These are phyloP conservation scores for Caenorhabditis virilis DNA, from an alignment of 2,888 invertebrate genomes.

Conservation along the genomic window DNA sequence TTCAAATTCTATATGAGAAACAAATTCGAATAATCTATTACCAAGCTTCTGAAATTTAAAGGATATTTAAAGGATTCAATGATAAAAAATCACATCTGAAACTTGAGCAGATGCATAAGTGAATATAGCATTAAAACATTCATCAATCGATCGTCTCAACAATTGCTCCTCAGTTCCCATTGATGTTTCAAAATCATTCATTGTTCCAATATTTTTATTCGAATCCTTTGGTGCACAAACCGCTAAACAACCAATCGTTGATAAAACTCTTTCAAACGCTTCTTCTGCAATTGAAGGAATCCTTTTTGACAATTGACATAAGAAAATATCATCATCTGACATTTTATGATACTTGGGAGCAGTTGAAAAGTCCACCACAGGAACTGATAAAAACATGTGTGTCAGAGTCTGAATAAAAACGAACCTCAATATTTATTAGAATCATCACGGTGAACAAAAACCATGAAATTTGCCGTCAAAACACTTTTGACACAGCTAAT, in stretches of 20 bases:
- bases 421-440: too few species aligned
- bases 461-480: too few species aligned
- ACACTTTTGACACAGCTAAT: too few species aligned
- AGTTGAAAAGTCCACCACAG: slow-evolving; percentile 20
- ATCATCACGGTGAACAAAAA: too few species aligned
- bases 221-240: slow-evolving; percentile 36
- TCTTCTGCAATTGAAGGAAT: slow-evolving; percentile 13
- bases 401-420: slow-evolving; percentile 9
- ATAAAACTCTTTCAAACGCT: slow-evolving; percentile 13
- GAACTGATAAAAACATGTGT: slow-evolving; percentile 19
- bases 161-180: slow-evolving; percentile 17
- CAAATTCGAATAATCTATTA: slow-evolving; percentile 23
- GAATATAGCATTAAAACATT: not conserved
- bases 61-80: not conserved
- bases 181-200: slow-evolving; percentile 11
- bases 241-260: slow-evolving; percentile 23
- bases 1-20: slow-evolving; percentile 26
- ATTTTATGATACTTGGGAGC: slow-evolving; percentile 15
- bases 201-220: slow-evolving; percentile 13
- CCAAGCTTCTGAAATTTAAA: slow-evolving; percentile 17
- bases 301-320: slow-evolving; percentile 19
- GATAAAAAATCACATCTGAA: too few species aligned
- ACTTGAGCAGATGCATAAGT: not conserved
- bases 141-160: slow-evolving; percentile 1
- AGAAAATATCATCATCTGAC: slow-evolving; percentile 14